Conservation (phyloP, 2,888 invertebrate genomes). For the Melolontha melolontha region DNA sequence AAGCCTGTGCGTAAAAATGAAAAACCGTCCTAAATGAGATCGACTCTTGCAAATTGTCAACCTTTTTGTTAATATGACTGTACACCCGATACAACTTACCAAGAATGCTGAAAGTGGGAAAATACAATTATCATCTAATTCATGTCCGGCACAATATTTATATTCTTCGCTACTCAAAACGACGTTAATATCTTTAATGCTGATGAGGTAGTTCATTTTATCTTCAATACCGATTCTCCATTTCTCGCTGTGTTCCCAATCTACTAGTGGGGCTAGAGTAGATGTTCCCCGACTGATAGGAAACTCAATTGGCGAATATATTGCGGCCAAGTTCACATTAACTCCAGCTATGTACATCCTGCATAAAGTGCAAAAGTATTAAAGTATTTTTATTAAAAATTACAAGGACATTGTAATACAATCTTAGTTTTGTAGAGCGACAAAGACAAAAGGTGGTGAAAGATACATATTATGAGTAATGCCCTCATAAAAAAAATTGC, state of each 20-base stretch:
- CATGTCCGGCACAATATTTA: slow-evolving; percentile 59
- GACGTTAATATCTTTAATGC: slow-evolving; percentile 64
- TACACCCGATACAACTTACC: slow-evolving; percentile 49
- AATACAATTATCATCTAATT: slow-evolving; percentile 59
- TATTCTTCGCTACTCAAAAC: slow-evolving; percentile 66
- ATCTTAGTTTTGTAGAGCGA: no score
- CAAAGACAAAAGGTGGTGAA: no score
- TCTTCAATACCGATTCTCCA: slow-evolving; percentile 71
- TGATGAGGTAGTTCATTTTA: slow-evolving; percentile 58
- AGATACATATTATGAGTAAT: no score
- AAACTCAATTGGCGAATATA: slow-evolving; percentile 82
- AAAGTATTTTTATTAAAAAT: background rate
- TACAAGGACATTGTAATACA: no score
- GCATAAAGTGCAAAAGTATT: background rate
- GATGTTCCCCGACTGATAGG: slow-evolving; percentile 91
- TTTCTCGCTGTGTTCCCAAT: slow-evolving; percentile 90
- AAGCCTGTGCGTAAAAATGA: no score
- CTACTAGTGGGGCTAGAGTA: slow-evolving; percentile 83
- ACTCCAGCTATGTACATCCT: slow-evolving; percentile 86
- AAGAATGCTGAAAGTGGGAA: slow-evolving; percentile 59
- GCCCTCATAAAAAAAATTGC: background rate
- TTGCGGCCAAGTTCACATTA: slow-evolving; percentile 78
- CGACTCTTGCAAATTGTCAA: no score
- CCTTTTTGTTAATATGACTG: no score
- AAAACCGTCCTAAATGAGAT: no score